phyloP scores from a whole-genome alignment of 2,113 vertebrate species.

The Sylvilagus bachmani region DNA sequence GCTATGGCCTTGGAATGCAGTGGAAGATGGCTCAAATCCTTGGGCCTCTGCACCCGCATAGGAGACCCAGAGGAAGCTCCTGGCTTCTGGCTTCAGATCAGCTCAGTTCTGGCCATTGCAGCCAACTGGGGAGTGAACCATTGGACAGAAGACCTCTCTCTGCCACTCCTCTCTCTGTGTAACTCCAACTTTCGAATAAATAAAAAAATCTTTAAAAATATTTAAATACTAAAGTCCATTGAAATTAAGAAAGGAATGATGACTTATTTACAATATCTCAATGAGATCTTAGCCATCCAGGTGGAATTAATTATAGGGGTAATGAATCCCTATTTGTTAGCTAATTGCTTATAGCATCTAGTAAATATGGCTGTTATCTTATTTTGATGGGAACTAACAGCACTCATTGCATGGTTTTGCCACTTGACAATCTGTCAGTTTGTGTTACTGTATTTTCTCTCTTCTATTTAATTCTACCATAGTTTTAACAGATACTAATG shows the following conservation, averaged over 20 bases:
- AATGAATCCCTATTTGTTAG: conserved; percentile 53
- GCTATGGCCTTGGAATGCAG: no score
- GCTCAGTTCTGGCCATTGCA: no score
- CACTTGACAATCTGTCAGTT: conserved; percentile 72
- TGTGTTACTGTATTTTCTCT: conserved; percentile 65
- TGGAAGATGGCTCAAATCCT: no score
- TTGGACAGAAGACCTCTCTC: no score
- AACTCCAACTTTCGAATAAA: no score
- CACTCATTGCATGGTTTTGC: conserved; percentile 65
- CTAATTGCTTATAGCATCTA: conserved; percentile 63
- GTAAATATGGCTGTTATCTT: conserved; percentile 65
- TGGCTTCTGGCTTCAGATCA: no score
- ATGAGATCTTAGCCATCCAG: not conserved
- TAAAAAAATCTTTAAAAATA: not conserved
- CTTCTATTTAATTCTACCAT: conserved; percentile 62
- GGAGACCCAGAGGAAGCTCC: no score
- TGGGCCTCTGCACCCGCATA: no score
- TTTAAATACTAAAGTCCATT: not conserved
- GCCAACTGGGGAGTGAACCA: no score
- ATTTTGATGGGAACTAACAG: conserved; percentile 58
- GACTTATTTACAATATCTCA: conserved; percentile 28
- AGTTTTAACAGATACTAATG: conserved; percentile 67
- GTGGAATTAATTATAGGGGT: not conserved
- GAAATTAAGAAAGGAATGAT: conserved; percentile 32
- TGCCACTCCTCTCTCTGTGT: no score